Base-by-base conservation (phyloP, 2,888 invertebrate species). In the Flabesymbios commensalis region DNA sequence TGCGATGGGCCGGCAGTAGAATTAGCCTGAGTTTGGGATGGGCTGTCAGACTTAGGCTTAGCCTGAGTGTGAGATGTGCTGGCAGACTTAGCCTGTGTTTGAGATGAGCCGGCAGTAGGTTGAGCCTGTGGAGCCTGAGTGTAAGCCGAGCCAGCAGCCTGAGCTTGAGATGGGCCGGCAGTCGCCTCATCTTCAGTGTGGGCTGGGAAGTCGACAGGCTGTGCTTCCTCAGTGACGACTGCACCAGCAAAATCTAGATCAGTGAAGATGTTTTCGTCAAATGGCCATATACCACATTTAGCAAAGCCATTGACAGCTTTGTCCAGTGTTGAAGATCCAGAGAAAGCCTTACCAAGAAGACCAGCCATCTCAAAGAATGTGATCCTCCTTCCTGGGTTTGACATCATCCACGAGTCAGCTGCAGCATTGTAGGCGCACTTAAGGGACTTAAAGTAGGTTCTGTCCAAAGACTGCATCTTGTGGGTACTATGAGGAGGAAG, bases 401-500 rank as follows among this genome's bases (percentile, higher is more conserved):
- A 39, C 17, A 65, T 53, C 66, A 72, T 70, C 67, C 68, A 72
- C 33, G 24, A 59, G 47, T 71, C 64, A 32, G 65, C 52, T 28
- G 29, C 61, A 17, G 43, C 43, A 42, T 65, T 68, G 57, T 69
- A 72, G 26, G 61, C 59, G 19, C 59, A 57, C 43, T 69, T 74
- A 29, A 74, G 55, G n/a, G 70, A 59, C 47, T 66, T 67, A 52
- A 73, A 73, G 31, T 67, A 73, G 0, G 66, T 58, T 24, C 65
- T 43, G 54, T 74, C 72, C 5, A 74, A 56, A 10, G 72, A 72
- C 57, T 74, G 73, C 65, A 74, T 53, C 47, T 63, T 68, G 66
- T 52, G 80, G 73, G 71, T 82, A 76, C 67, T 79, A 48, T 59
- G 80, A 19, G 79, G 78, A 26, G 79, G 79, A 29, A 77, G 68